phyloP scores from a whole-genome alignment of 2,888 invertebrate species.

The Ischnus inquisitorius region DNA sequence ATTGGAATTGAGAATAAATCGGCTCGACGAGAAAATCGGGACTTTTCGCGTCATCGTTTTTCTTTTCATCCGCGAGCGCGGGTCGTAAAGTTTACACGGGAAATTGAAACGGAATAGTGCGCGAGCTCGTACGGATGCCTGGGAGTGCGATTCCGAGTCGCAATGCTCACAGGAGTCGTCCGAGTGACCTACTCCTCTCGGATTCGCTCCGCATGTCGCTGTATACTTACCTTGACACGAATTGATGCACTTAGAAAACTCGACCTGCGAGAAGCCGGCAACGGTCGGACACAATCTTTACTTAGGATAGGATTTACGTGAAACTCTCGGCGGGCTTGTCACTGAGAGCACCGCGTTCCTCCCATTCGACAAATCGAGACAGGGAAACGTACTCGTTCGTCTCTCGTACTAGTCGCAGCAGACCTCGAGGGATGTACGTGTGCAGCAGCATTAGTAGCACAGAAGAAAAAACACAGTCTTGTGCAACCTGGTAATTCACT shows the following conservation, averaged over 20 bases:
- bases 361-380: constrained; percentile 34
- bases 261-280: constrained; percentile 29
- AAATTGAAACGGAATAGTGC: constrained; percentile 54
- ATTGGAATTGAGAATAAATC: constrained; percentile 36
- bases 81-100: constrained; percentile 35
- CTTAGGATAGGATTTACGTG: constrained; percentile 40
- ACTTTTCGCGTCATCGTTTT: constrained; percentile 14
- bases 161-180: constrained; percentile 32
- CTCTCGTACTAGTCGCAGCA: neutral
- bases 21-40: constrained; percentile 33
- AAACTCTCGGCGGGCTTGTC: constrained; percentile 29
- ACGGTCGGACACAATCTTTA: constrained; percentile 15
- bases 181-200: constrained; percentile 67
- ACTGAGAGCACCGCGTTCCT: neutral
- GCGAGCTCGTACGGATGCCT: neutral
- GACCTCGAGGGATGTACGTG: neutral
- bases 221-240: constrained; percentile 68
- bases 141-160: neutral
- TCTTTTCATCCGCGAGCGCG: constrained; percentile 13
- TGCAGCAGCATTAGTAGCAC: neutral
- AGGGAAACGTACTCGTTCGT: constrained; percentile 37
- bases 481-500: constrained; percentile 13
- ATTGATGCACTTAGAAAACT: constrained; percentile 64
- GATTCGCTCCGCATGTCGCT: constrained; percentile 45
- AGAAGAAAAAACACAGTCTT: constrained; percentile 18